These are phyloP conservation scores for Machimus rusticus DNA, from an alignment of 2,888 invertebrate genomes.

Conservation along the genomic window DNA sequence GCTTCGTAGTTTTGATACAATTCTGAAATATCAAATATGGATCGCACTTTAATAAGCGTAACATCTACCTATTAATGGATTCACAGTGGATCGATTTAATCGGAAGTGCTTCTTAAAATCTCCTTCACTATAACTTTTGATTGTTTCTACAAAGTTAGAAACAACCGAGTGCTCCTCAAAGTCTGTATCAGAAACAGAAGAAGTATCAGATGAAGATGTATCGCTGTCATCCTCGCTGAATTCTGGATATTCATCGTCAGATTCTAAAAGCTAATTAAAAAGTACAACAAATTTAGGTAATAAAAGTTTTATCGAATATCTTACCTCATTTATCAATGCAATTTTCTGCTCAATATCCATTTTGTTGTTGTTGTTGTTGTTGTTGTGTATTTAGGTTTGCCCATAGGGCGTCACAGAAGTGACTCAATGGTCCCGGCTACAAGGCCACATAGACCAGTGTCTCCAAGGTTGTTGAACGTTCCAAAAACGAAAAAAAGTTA, in stretches of 20 bases:
- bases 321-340: neutral
- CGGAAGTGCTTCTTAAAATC: neutral
- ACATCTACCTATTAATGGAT: too few species aligned
- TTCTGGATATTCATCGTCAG: neutral
- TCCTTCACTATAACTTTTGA: neutral
- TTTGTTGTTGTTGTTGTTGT: too few species aligned
- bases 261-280: neutral
- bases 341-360: too few species aligned
- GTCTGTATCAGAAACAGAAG: neutral
- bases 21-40: too few species aligned
- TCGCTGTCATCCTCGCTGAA: neutral
- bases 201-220: neutral
- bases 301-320: neutral
- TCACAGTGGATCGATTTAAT: neutral
- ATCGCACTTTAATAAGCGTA: too few species aligned
- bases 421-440: too few species aligned
- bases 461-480: too few species aligned
- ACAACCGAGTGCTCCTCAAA: neutral
- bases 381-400: too few species aligned
- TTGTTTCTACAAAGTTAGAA: neutral
- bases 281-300: neutral
- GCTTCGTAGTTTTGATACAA: too few species aligned
- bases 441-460: too few species aligned
- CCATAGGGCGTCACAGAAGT: too few species aligned
- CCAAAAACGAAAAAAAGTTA: too few species aligned